A percentile compares a stretch with the other conserved stretches of the same genome.
Evolutionary conservation across 1,140 invertebrate genomes (phyloP).

Genomic region (Pogonomyrmex californicus): DNA sequence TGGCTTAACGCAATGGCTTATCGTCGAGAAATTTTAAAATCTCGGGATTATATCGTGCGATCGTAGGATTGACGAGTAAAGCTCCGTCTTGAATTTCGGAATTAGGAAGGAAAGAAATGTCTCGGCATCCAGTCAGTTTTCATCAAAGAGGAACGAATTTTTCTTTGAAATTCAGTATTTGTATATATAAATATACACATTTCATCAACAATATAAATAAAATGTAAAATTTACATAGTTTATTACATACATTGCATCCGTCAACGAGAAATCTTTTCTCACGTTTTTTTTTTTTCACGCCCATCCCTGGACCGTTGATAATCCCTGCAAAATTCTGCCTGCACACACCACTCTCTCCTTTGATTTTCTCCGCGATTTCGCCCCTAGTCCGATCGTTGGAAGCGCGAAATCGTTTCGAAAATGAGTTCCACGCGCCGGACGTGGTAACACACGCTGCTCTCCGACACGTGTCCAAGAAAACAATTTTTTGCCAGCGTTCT

Average conservation of each 20-base stretch:
- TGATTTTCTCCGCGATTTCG: not conserved
- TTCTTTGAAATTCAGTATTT: not conserved
- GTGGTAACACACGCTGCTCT: slow-evolving; percentile 44
- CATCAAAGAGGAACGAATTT: not conserved
- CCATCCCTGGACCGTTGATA: not conserved
- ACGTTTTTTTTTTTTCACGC: not conserved
- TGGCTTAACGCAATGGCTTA: not conserved
- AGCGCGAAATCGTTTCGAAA: slow-evolving; percentile 15
- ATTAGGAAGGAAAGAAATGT: not conserved
- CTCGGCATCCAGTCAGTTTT: not conserved
- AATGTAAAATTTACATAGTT: no score
- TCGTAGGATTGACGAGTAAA: not conserved
- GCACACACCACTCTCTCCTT: not conserved
- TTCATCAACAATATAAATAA: not conserved
- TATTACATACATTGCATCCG: no score
- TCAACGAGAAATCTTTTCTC: not conserved
- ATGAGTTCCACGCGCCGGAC: slow-evolving; percentile 11
- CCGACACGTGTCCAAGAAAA: slow-evolving; percentile 57
- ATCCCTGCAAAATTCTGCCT: not conserved
- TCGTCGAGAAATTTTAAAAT: not conserved
- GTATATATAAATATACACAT: not conserved
- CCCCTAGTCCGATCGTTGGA: not conserved
- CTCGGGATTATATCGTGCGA: no score
- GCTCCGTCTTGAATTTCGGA: not conserved
- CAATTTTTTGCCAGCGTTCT: slow-evolving; percentile 69